Evolutionary conservation across 2,797 vertebrate genomes (phyloP).

Genomic region (Sebastolobus alascanus): DNA sequence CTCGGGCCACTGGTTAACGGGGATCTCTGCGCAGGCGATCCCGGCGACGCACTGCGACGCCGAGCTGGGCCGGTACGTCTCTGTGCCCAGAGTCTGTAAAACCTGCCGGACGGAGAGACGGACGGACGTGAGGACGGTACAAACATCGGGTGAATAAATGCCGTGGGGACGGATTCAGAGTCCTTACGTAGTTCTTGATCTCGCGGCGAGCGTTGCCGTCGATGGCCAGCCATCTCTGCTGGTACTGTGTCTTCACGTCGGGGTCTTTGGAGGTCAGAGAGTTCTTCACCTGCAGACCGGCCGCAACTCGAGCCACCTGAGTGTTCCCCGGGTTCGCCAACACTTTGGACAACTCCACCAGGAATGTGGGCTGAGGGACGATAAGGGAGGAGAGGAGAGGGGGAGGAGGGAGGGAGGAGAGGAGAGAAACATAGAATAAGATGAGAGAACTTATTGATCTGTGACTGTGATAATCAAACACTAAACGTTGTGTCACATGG

Average conservation of each 20-base stretch:
- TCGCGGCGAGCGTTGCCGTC: conserved; percentile 93
- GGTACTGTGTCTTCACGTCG: conserved; percentile 95
- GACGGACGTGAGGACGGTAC: fast-evolving
- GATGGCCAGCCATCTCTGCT: conserved; percentile 98
- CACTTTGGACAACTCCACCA: conserved; percentile 97
- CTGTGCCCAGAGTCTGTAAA: conserved; percentile 95
- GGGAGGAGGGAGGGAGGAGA: too few relatives aligned
- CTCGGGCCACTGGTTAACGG: conserved; percentile 97
- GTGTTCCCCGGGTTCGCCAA: conserved; percentile 98
- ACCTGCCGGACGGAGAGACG: conserved; percentile 80
- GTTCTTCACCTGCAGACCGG: conserved; percentile 98
- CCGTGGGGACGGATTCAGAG: fast-evolving
- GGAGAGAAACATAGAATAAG: too few relatives aligned
- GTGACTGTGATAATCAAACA: too few relatives aligned
- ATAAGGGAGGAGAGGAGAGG: not conserved
- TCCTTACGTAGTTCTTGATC: conserved; percentile 96
- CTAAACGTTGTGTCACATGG: too few relatives aligned
- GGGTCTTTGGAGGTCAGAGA: conserved; percentile 98
- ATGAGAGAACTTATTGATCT: too few relatives aligned
- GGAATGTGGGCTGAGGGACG: conserved; percentile 90
- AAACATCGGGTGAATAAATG: too few relatives aligned
- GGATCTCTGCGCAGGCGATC: conserved; percentile 98
- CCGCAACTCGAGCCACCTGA: conserved; percentile 96
- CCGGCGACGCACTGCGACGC: conserved; percentile 98
- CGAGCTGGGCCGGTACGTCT: conserved; percentile 97